Evolutionary conservation across 2,113 vertebrate genomes (phyloP).

Genomic region (Melanocharis versteri): DNA sequence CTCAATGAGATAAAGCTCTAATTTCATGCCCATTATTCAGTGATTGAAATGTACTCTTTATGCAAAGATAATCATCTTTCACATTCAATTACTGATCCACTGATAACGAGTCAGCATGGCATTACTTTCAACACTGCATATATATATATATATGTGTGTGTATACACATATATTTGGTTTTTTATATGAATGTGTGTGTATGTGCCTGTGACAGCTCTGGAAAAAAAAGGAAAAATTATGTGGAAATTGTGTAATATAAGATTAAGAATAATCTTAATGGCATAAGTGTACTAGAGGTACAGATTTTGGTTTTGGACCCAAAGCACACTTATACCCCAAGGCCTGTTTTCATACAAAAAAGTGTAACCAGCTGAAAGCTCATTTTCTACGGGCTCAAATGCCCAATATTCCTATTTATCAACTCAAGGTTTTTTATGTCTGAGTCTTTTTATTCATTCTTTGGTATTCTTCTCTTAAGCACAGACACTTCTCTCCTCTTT

Average conservation of each 20-base stretch:
- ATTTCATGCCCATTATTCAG: neutral
- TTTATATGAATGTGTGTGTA: neutral
- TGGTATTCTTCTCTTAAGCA: neutral
- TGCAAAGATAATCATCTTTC: neutral
- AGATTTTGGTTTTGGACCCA: neutral
- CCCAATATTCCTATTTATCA: neutral
- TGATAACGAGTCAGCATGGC: neutral
- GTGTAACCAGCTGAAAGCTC: neutral
- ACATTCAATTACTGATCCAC: neutral
- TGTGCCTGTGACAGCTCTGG: neutral
- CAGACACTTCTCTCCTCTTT: neutral
- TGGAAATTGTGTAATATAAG: neutral
- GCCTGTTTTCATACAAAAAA: neutral
- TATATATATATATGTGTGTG: rapidly evolving
- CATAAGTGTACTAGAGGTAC: neutral
- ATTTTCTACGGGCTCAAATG: neutral
- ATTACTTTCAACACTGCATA: neutral
- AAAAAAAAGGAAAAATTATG: too few relatives aligned
- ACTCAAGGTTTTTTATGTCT: neutral
- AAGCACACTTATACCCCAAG: neutral
- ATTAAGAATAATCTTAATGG: neutral
- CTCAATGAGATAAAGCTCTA: neutral
- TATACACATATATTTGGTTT: neutral
- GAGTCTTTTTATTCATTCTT: neutral
- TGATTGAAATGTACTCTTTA: neutral